A percentile compares a stretch with the other conserved stretches of the same genome.
phyloP scores from a whole-genome alignment of 1,140 invertebrate species.

The Drosophila elegans region DNA sequence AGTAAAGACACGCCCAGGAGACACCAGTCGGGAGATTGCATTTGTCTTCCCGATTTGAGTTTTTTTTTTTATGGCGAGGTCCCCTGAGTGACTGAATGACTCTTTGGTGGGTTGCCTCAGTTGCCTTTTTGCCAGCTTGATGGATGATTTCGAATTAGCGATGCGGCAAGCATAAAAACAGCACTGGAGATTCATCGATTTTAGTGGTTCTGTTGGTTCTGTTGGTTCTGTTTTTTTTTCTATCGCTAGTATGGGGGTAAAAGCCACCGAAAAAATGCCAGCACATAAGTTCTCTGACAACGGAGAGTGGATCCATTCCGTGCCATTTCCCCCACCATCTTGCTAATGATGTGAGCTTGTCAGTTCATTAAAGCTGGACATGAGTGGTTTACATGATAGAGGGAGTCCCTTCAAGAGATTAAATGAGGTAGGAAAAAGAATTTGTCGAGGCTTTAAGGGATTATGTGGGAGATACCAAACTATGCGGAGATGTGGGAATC shows the following conservation, averaged over 20 bases:
- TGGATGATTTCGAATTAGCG: constrained; percentile 80
- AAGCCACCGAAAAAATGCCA: constrained; percentile 42
- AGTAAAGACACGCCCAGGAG: constrained; percentile 57
- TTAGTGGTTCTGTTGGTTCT: constrained; percentile 23
- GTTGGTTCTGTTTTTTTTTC: constrained; percentile 19
- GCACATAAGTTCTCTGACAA: constrained; percentile 70
- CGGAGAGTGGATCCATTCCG: constrained; percentile 42
- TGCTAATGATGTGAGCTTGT: constrained; percentile 64
- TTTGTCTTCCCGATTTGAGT: constrained; percentile 62
- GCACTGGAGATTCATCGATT: constrained; percentile 51
- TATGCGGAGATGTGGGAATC: background rate
- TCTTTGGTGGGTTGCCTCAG: constrained; percentile 45
- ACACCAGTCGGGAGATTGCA: constrained; percentile 59
- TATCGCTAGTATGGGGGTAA: constrained; percentile 8
- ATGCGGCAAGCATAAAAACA: constrained; percentile 56
- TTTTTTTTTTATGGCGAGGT: constrained; percentile 23
- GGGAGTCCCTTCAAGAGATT: constrained; percentile 31
- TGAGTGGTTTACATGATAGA: constrained; percentile 47
- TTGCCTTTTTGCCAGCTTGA: constrained; percentile 54
- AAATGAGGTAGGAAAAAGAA: constrained; percentile 29
- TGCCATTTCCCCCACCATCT: constrained; percentile 5
- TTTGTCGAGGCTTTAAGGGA: constrained; percentile 27
- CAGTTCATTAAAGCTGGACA: constrained; percentile 55
- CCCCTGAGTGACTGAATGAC: constrained; percentile 61
- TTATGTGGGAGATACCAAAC: constrained; percentile 1